Percentiles rank a stretch among this genome's conserved stretches.
These are phyloP conservation scores for Dendropsophus ebraccatus DNA, from an alignment of 2,113 vertebrate genomes.

Conservation along the genomic window DNA sequence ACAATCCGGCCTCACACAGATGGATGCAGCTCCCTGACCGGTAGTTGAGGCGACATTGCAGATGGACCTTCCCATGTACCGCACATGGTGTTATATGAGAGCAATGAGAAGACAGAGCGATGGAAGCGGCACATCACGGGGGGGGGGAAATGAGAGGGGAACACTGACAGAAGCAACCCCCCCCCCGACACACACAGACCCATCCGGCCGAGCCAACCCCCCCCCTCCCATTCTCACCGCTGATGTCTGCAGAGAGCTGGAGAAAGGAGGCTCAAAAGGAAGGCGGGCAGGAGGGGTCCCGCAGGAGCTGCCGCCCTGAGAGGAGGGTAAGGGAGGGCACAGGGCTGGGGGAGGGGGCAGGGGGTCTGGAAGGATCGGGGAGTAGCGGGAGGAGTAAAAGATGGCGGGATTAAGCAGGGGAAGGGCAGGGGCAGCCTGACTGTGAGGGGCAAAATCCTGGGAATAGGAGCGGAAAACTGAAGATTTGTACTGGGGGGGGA, in stretches of 20 bases:
- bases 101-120: neutral
- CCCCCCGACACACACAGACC: neutral
- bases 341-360: slow-evolving; percentile 62
- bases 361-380: slow-evolving; percentile 65
- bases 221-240: slow-evolving; percentile 81
- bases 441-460: slow-evolving; percentile 81
- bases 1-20: too few relatives aligned
- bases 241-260: slow-evolving; percentile 89
- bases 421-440: slow-evolving; percentile 73
- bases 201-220: neutral
- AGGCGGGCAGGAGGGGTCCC: slow-evolving; percentile 88
- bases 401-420: slow-evolving; percentile 80
- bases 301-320: slow-evolving; percentile 83
- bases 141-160: slow-evolving; percentile 8
- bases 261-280: slow-evolving; percentile 90
- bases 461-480: slow-evolving; percentile 87
- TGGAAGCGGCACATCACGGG: neutral
- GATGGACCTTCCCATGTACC: neutral
- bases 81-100: slow-evolving; percentile 17
- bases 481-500: slow-evolving; percentile 74
- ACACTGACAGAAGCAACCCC: slow-evolving; percentile 25
- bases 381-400: slow-evolving; percentile 79
- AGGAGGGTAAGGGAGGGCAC: slow-evolving; percentile 78
- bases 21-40: too few relatives aligned
- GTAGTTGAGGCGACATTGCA: neutral